phyloP scores from a whole-genome alignment of 37 sponge, comb jelly and placozoan genomes.

The Petrosia ficiformis region DNA sequence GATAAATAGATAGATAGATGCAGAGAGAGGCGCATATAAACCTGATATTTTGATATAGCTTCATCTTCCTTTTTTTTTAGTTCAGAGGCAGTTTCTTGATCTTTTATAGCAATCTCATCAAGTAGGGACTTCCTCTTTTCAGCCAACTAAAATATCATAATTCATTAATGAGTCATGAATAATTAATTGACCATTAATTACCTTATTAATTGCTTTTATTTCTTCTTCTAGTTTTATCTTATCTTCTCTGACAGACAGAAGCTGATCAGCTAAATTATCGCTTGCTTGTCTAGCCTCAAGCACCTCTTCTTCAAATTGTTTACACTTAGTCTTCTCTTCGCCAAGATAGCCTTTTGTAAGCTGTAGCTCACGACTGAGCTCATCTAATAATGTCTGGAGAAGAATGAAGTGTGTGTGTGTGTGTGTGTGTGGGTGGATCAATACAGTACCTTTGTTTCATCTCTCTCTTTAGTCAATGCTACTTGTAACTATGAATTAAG shows the following conservation, averaged over 20 bases:
- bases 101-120: slow-evolving; percentile 46
- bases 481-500: slow-evolving; percentile 23
- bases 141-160: slow-evolving; percentile 31
- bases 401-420: not conserved
- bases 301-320: slow-evolving; percentile 13
- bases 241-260: slow-evolving; percentile 38
- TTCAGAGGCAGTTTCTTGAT: slow-evolving; percentile 28
- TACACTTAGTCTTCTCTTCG: slow-evolving; percentile 19
- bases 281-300: not conserved
- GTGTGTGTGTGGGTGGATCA: not conserved
- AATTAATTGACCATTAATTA: not conserved
- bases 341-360: slow-evolving; percentile 13
- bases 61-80: slow-evolving; percentile 28
- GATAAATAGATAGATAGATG: not conserved
- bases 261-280: slow-evolving; percentile 33
- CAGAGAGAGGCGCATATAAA: slow-evolving; percentile 4
- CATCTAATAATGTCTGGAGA: slow-evolving; percentile 12
- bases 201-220: slow-evolving; percentile 18
- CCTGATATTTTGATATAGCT: slow-evolving; percentile 16
- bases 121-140: slow-evolving; percentile 49
- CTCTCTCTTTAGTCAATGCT: slow-evolving; percentile 20
- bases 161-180: not conserved
- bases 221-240: slow-evolving; percentile 15
- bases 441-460: not conserved
- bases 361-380: slow-evolving; percentile 30